Base-by-base conservation (phyloP, 2,888 invertebrate genomes). In the Gnatocerus cornutus region DNA sequence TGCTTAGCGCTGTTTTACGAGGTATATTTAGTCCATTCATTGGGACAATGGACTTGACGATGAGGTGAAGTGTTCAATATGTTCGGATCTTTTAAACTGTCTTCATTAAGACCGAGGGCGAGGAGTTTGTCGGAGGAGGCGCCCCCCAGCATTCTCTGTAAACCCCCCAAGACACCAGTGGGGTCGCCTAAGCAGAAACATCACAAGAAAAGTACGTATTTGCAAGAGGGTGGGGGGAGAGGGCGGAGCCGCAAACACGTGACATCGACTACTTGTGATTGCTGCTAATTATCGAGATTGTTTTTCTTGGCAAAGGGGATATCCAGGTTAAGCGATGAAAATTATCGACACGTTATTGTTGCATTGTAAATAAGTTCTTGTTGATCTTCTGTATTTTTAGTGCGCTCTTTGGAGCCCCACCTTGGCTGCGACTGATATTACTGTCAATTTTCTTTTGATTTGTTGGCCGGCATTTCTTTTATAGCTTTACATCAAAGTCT, bases 21-120 rank as follows among this genome's bases (percentile, higher is more conserved):
- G 12, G 65, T 73, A 74, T 72, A 62, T 73, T 71, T 71, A 73
- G 72, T 69, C 63, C 72, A 69, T 74, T 74, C 72, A 73, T 71
- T 62, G 66, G 63, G 63, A 73, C 67, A 71, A 74, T 74, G 66
- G 50, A 50, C 61, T 37, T 29, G 45, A 48, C 62, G 59, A 33
- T 68, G 46, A 29, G 61, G 46, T 53, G 52, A 55, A 55, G 45
- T 62, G 55, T 53, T 56, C 13, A 14, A 12, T 27, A 89, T 89
- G 89, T 89, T 89, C 77, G 85, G 87, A 56, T 87, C 87, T 74
- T 88, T 89, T 80, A 89, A 89, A 81, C 80, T 88, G 73, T 85
- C 87, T 37, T 85, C 86, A 9, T 80, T 89, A 73, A 86, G 88
- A 75, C 82, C 83, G 48, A 87, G 87, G 76, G 87, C 87, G 39